Evolutionary conservation across 2,113 vertebrate genomes (phyloP).

Genomic region (Calonectris borealis): DNA sequence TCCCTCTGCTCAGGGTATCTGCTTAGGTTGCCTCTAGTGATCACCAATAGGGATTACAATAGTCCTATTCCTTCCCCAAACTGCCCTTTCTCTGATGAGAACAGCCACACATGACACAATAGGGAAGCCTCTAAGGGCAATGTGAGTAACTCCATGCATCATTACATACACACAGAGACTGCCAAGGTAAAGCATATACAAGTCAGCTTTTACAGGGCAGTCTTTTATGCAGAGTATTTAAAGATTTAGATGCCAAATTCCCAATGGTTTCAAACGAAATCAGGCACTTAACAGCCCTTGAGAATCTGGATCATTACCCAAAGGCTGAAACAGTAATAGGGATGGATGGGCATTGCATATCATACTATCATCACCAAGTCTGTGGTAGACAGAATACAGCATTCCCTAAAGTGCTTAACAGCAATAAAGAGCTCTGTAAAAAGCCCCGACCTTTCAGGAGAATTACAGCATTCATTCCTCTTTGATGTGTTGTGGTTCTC

Average conservation of each 20-base stretch:
- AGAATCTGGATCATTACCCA: neutral
- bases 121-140: neutral
- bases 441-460: neutral
- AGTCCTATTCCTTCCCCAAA: neutral
- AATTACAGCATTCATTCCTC: neutral
- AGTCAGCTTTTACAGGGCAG: neutral
- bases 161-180: neutral
- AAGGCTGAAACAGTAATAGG: neutral
- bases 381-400: neutral
- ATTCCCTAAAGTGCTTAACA: conserved; percentile 2
- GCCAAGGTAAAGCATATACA: neutral
- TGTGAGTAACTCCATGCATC: neutral
- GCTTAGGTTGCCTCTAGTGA: neutral
- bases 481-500: conserved; percentile 35
- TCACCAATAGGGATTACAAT: neutral
- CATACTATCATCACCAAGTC: neutral
- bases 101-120: accelerated
- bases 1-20: neutral
- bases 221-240: neutral
- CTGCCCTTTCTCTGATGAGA: neutral
- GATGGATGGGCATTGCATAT: neutral
- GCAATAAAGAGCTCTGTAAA: conserved; percentile 23
- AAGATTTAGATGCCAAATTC: neutral
- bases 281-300: neutral
- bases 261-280: neutral